phyloP scores from a whole-genome alignment of 2,797 vertebrate species.

The Tangara arthus region DNA sequence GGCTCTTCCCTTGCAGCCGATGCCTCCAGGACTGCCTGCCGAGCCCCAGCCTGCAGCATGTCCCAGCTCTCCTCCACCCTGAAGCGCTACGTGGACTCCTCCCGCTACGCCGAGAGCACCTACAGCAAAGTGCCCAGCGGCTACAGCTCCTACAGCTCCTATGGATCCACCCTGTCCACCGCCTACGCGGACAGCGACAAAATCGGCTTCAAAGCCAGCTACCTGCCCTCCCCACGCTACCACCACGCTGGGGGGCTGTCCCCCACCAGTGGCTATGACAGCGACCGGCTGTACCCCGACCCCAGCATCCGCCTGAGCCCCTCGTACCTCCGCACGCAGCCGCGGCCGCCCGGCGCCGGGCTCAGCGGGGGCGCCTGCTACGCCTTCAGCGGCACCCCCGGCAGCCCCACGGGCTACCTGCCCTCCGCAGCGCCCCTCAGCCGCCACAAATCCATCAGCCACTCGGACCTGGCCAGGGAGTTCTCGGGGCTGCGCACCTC shows the following conservation, averaged over 20 bases:
- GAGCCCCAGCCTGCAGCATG: constrained; percentile 77
- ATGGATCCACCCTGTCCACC: constrained; percentile 75
- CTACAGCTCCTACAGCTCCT: constrained; percentile 89
- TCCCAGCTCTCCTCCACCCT: constrained; percentile 93
- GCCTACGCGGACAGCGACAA: constrained; percentile 80
- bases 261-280: constrained; percentile 78
- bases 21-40: constrained; percentile 80
- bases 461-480: constrained; percentile 89
- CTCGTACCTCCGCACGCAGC: constrained; percentile 76
- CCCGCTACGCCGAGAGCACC: constrained; percentile 80
- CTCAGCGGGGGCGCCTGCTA: constrained; percentile 82
- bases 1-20: constrained; percentile 81
- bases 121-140: constrained; percentile 79
- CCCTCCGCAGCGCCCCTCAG: constrained; percentile 70
- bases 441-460: constrained; percentile 89
- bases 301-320: constrained; percentile 81
- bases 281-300: constrained; percentile 79
- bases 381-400: constrained; percentile 59
- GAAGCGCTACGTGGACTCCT: constrained; percentile 83
- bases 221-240: constrained; percentile 74
- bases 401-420: constrained; percentile 81
- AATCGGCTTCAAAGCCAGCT: constrained; percentile 82
- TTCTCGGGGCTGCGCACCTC: constrained; percentile 82
- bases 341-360: constrained; percentile 69
- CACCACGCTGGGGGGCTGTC: constrained; percentile 57